phyloP scores from a whole-genome alignment of 2,888 invertebrate species.

The Apamea epomidion region DNA sequence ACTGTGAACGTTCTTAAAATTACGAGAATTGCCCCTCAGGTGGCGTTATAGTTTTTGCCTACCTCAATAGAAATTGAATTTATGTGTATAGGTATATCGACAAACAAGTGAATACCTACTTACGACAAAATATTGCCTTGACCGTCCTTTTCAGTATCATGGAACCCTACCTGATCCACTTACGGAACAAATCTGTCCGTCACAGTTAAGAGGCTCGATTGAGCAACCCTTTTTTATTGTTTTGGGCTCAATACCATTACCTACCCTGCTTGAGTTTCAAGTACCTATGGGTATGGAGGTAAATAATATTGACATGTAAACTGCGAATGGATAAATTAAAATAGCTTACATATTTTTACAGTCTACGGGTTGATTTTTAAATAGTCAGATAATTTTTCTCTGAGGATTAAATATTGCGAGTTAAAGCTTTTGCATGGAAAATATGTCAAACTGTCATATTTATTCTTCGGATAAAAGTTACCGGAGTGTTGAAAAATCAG shows the following conservation, averaged over 20 bases:
- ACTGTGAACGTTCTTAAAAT: too few relatives aligned
- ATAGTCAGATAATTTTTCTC: too few relatives aligned
- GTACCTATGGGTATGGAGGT: conserved; percentile 4
- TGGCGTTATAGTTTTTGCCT: too few relatives aligned
- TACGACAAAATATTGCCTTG: conserved; percentile 31
- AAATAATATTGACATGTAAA: conserved; percentile 25
- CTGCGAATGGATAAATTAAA: neutral
- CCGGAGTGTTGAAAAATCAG: too few relatives aligned
- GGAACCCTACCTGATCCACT: conserved; percentile 52
- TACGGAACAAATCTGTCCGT: conserved; percentile 59
- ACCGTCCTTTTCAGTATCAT: conserved; percentile 11
- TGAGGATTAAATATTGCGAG: too few relatives aligned
- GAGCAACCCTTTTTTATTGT: conserved; percentile 61
- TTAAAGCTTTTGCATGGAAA: too few relatives aligned
- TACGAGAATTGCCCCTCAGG: too few relatives aligned
- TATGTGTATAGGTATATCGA: too few relatives aligned
- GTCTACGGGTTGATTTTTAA: too few relatives aligned
- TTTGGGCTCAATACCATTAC: conserved; percentile 58
- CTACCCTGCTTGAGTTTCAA: conserved; percentile 27
- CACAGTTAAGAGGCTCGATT: conserved; percentile 44
- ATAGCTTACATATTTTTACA: neutral
- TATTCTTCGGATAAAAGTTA: too few relatives aligned
- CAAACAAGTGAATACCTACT: conserved; percentile 7
- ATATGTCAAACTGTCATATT: too few relatives aligned
- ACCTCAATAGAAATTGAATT: neutral